Base-by-base conservation (phyloP, 2,797 vertebrate genomes). In the Melopsittacus undulatus region DNA sequence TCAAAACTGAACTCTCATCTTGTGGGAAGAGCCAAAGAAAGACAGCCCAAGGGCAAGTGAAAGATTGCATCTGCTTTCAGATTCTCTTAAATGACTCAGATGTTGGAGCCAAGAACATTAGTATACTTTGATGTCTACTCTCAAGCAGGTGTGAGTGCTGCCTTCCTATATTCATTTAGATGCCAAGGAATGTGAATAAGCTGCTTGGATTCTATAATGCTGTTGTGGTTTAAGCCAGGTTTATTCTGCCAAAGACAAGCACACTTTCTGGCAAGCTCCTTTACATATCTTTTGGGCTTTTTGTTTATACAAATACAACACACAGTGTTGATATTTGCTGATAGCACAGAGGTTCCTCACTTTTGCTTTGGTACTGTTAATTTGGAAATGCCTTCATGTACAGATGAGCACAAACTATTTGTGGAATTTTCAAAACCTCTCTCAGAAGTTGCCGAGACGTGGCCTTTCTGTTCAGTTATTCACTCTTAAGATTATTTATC, bases 31-130 rank as follows among this genome's bases (percentile, higher is more conserved):
- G 83, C 86, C 92, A 90, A 73, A 85, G 78, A 69, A 3, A 87
- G 54, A 59, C 45, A 83, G 72, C 87, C 81, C 92, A 94, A 95
- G 96, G 95, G 56, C 94, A 83, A 95, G 42, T 22, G 63, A 56
- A 69, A 85, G 92, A 93, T 86, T 83, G 75, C n/a, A 29, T 63
- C 63, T 64, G 63, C 90, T 95, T 96, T 85, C 70, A 94, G 79
- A 61, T 87, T 89, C 40, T 36, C n/a, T 82, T 38, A 43, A 49
- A 49, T 1, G 13, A 79, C 84, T 94, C 92, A 94, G 95, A 96
- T 95, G 92, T 93, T 74, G 30, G 75, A 87, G 97, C 96, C 96
- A 97, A 95, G 80, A 94, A 94, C 74, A 63, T 90, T 21, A 75
- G 64, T 38, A 11, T 23, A 51, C 94, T 97, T 97, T 96, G 91